Conservation (phyloP, 1,140 invertebrate genomes). For the Cyphomyrmex costatus region DNA sequence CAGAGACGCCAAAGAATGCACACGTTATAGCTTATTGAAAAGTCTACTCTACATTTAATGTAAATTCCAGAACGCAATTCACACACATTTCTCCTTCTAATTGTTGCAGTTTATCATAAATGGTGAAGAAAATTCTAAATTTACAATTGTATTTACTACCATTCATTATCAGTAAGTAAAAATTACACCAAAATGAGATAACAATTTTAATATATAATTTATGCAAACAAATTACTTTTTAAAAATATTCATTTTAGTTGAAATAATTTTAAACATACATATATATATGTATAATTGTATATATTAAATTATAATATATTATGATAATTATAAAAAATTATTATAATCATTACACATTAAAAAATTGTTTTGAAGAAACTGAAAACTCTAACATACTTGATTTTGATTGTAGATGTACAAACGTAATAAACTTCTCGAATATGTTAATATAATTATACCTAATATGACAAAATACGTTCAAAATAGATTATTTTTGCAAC, state of each 20-base stretch:
- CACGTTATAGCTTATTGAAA: slow-evolving; percentile 18
- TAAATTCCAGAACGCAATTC: slow-evolving; percentile 44
- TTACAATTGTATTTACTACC: background rate
- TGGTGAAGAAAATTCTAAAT: background rate
- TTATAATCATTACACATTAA: too few relatives aligned
- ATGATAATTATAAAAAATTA: too few relatives aligned
- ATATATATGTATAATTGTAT: background rate
- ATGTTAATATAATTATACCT: too few relatives aligned
- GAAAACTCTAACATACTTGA: too few relatives aligned
- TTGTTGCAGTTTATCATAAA: slow-evolving; percentile 4
- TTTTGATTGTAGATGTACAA: too few relatives aligned
- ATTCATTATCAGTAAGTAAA: background rate
- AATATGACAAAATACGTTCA: too few relatives aligned
- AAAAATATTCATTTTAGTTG: background rate
- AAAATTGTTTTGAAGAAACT: too few relatives aligned
- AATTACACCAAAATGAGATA: background rate
- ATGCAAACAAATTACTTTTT: background rate
- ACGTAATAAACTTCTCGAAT: too few relatives aligned
- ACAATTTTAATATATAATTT: slow-evolving; percentile 4
- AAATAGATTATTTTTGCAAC: too few relatives aligned
- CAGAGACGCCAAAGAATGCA: slow-evolving; percentile 55
- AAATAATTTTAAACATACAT: background rate
- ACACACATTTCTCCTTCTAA: background rate
- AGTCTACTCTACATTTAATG: slow-evolving; percentile 22
- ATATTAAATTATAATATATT: too few relatives aligned